phyloP scores from a whole-genome alignment of 2,888 invertebrate species.

The Hydrotaea cyrtoneurina region DNA sequence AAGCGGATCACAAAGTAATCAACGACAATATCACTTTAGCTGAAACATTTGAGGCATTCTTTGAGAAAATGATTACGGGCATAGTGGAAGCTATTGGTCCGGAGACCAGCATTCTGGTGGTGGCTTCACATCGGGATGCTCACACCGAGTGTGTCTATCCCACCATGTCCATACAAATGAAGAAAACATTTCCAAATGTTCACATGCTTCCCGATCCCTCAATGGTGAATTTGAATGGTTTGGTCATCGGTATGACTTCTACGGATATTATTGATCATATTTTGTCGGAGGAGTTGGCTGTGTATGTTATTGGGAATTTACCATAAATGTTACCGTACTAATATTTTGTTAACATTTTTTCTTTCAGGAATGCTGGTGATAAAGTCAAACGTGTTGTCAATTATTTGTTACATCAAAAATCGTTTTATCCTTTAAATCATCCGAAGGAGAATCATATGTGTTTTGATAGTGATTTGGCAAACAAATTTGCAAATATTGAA shows the following conservation, averaged over 20 bases:
- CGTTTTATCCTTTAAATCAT: constrained; percentile 92
- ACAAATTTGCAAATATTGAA: constrained; percentile 86
- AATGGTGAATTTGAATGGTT: constrained; percentile 88
- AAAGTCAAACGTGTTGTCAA: constrained; percentile 88
- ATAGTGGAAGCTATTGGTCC: constrained; percentile 86
- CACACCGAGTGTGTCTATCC: constrained; percentile 91
- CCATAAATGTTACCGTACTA: too few relatives aligned
- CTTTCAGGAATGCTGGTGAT: constrained; percentile 82
- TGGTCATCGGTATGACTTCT: constrained; percentile 90
- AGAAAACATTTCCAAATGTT: constrained; percentile 84
- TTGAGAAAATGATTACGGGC: constrained; percentile 86
- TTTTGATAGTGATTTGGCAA: constrained; percentile 87
- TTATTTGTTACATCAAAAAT: constrained; percentile 89
- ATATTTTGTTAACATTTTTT: constrained; percentile 6
- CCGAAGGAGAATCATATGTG: constrained; percentile 84
- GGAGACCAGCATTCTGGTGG: constrained; percentile 87
- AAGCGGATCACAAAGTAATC: constrained; percentile 85
- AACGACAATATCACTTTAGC: constrained; percentile 83
- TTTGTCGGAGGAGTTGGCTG: constrained; percentile 88
- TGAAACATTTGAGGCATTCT: constrained; percentile 88
- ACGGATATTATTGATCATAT: constrained; percentile 92
- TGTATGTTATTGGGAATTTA: constrained; percentile 82
- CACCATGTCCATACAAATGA: constrained; percentile 87
- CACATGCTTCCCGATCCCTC: constrained; percentile 91
- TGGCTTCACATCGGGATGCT: constrained; percentile 89